A percentile compares a stretch with the other conserved stretches of the same genome.
Evolutionary conservation across 2,113 vertebrate genomes (phyloP).

Genomic region (Tetrao urogallus): DNA sequence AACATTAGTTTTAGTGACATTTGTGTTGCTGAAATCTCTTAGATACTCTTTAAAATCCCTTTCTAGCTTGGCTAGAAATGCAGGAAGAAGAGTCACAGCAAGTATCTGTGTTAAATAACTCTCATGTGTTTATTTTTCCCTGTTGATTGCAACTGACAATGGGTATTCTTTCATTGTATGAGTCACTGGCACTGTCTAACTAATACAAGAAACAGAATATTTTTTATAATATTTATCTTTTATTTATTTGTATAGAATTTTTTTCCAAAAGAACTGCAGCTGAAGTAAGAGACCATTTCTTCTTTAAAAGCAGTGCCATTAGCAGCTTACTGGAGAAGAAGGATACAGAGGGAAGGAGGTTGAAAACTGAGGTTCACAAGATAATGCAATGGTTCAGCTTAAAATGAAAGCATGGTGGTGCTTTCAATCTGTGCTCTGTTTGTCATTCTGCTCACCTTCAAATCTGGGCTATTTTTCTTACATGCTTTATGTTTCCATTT

Average conservation of each 20-base stretch:
- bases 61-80: neutral
- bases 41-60: neutral
- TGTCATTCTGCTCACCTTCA: neutral
- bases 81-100: neutral
- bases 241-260: neutral
- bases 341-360: neutral
- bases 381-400: neutral
- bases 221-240: neutral
- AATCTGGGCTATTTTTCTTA: slow-evolving; percentile 1
- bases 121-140: neutral
- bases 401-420: neutral
- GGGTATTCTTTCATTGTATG: neutral
- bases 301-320: neutral
- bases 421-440: neutral
- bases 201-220: neutral
- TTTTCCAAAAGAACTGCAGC: neutral
- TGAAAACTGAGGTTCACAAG: neutral
- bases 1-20: neutral
- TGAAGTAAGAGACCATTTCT: neutral
- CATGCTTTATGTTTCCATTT: neutral
- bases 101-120: neutral
- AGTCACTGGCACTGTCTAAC: neutral
- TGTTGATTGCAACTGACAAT: neutral
- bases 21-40: neutral
- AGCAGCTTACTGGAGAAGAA: neutral